Evolutionary conservation across 2,888 invertebrate genomes (phyloP).

Genomic region (Physocephala rufipes): DNA sequence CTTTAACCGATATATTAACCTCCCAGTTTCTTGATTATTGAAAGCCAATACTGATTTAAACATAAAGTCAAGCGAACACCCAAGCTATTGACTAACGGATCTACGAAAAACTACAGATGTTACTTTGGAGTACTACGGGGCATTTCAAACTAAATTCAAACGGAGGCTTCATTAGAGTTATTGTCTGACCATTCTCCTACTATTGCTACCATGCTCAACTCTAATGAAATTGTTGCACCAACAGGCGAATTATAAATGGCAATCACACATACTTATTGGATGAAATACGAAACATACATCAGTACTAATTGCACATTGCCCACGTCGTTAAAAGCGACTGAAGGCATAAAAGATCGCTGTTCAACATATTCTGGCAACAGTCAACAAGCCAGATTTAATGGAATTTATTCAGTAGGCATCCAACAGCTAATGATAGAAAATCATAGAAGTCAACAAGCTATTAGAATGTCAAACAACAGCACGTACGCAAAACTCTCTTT

Average conservation of each 20-base stretch:
- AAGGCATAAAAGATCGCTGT: slow-evolving; percentile 1
- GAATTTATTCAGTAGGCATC: not conserved
- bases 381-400: not conserved
- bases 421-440: not conserved
- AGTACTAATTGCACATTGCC: too few relatives aligned
- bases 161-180: too few relatives aligned
- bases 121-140: not conserved
- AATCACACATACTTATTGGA: not conserved
- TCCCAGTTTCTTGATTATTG: too few relatives aligned
- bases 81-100: too few relatives aligned
- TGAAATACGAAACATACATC: too few relatives aligned
- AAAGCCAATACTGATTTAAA: too few relatives aligned
- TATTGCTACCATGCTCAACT: too few relatives aligned
- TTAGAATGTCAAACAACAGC: not conserved
- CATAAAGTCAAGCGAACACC: too few relatives aligned
- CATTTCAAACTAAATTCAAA: too few relatives aligned
- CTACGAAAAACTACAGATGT: not conserved
- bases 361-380: slow-evolving; percentile 6
- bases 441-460: not conserved
- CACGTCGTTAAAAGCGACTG: slow-evolving; percentile 1
- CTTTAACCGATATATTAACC: too few relatives aligned
- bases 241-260: not conserved
- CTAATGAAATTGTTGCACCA: not conserved
- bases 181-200: too few relatives aligned
- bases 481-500: not conserved